Base-by-base conservation (phyloP, 2,113 vertebrate species). In the Pygoscelis adeliae region DNA sequence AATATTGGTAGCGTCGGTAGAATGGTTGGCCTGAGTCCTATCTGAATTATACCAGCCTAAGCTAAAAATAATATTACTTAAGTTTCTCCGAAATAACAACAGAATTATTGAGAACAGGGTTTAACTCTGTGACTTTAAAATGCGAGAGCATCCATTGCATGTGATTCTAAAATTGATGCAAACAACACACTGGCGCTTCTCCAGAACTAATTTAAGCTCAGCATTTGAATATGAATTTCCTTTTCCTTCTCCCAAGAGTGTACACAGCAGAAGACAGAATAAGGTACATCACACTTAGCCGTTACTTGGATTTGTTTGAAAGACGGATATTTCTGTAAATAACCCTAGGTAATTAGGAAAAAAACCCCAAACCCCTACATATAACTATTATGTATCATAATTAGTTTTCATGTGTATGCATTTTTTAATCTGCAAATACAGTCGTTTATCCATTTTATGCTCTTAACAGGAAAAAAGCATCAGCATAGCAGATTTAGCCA, bases 191-290 rank as follows among this genome's bases (percentile, higher is more conserved):
- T 92, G 96, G 85, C 86, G 74, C 83, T 88, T 96, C 34, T 96
- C 88, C 77, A 96, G 87, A 96, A 95, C 94, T 96, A 96, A 97
- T 92, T 97, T 97, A 95, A 95, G 84, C 77, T 94, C 81, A 91
- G 70, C 22, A 94, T 93, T 97, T 96, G 69, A 97, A 94, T 92
- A 96, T 95, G 62, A 98, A 92, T 90, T 97, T 87, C 65, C 65
- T 96, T 95, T 91, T 94, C 91, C 95, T 96, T 88, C 89, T 93
- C 85, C 61, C 85, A 93, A 92, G 80, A 87, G 85, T 58, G 38
- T n/a, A 44, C 36, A 91, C 72, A 55, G 84, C 82, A 92, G 94
- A 36, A 91, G 52, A 69, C 38, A 82, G 92, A 84, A 93, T 88
- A 96, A 93, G 89, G 53, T 95, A 96, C 46, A 93, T 38, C 63